Conservation (phyloP, 2,888 invertebrate genomes). For the Drosophila prolongata region DNA sequence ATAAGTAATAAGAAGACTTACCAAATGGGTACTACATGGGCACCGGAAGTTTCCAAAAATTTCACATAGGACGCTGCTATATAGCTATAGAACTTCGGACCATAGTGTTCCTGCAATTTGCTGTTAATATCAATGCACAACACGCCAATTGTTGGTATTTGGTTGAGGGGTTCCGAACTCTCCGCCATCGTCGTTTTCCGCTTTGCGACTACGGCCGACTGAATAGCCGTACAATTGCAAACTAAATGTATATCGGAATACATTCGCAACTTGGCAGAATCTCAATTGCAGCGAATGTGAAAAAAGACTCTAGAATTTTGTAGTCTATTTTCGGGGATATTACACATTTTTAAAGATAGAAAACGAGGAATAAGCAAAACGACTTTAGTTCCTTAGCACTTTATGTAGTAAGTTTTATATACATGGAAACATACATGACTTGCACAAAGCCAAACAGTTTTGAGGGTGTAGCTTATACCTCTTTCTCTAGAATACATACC, state of each 20-base stretch:
- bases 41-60: conserved; percentile 92
- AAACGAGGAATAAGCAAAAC: no score
- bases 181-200: conserved; percentile 9
- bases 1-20: conserved; percentile 71
- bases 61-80: conserved; percentile 95
- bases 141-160: conserved; percentile 80
- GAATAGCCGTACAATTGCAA: neutral
- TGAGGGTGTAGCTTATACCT: no score
- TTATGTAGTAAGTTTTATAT: no score
- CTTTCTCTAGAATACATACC: no score
- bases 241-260: neutral
- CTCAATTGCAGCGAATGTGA: neutral
- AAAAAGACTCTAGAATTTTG: neutral
- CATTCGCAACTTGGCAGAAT: neutral
- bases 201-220: conserved; percentile 1
- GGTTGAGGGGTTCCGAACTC: neutral
- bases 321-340: conserved; percentile 6
- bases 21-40: conserved; percentile 92
- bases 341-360: neutral
- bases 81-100: conserved; percentile 87
- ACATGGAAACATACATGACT: no score
- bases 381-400: no score
- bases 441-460: no score
- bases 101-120: conserved; percentile 85
- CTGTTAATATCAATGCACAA: conserved; percentile 88